Base-by-base conservation (phyloP, 1,140 invertebrate genomes). In the Drosophila equinoxialis region DNA sequence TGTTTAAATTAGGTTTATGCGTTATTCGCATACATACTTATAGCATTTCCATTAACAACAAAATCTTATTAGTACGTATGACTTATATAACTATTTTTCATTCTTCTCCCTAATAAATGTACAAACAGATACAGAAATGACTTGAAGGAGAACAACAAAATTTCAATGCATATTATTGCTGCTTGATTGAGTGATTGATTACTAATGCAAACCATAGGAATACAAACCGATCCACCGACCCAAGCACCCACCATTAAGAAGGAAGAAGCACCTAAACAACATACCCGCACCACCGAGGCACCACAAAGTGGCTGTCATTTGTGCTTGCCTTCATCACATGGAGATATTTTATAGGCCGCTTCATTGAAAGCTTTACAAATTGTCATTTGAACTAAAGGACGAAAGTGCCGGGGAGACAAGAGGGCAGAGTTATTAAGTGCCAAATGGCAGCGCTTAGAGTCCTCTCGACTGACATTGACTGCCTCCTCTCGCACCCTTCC, bases 141-240 rank as follows among this genome's bases (percentile, higher is more conserved):
- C 68, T 71, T 86, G 63, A 79, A 80, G 79, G 74, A 81, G 77
- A 75, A 57, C 13, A 35, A 33, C n/a, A 5, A 80, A 87, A 80
- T 89, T 87, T 81, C 83, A 87, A 87, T 87, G 83, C 84, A 89
- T 87, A 87, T 87, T 87, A 87, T 84, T 89, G 85, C 84, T 87
- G 84, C 89, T 87, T 87, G 84, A 87, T 87, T 87, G 84, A 87
- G 84, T 87, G 84, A 87, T 87, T 87, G 84, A 87, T 87, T 87
- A 84, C 84, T 57, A 65, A 59, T 33, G 48, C 65, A 64, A 42
- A 42, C 73, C 42, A 35, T 45, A 48, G n/a, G 45, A 64, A 35
- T 67, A 39, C 17, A 10, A 4, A 42, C 48, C 62, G 8, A 48
- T 7, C 45, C 3, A 39, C 11, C 11, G 35, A 37, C 35, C 11